phyloP scores from a whole-genome alignment of 2,113 vertebrate species.

The Barnardius zonarius region DNA sequence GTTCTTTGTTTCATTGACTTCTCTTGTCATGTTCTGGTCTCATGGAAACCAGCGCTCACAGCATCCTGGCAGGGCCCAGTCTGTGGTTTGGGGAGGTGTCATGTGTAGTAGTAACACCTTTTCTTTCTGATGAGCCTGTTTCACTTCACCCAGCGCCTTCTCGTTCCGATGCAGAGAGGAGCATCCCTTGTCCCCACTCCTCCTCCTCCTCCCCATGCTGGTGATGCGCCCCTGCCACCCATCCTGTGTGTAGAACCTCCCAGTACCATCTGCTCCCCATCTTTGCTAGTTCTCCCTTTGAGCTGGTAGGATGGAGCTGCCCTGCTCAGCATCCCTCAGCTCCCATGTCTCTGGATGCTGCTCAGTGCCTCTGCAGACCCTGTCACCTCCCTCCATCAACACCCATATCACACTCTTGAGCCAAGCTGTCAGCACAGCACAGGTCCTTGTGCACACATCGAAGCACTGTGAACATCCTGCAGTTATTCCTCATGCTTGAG shows the following conservation, averaged over 20 bases:
- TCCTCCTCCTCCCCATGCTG: not conserved
- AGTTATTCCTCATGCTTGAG: not conserved
- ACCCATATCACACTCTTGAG: accelerated
- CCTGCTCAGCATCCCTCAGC: not conserved
- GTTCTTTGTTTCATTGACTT: not conserved
- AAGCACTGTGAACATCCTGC: too few relatives aligned
- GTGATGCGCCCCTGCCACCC: not conserved
- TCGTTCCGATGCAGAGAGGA: not conserved
- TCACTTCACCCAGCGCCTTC: not conserved
- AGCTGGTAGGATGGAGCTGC: not conserved
- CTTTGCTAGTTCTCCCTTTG: not conserved
- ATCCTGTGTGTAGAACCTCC: not conserved
- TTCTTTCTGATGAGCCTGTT: not conserved
- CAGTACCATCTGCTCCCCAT: not conserved
- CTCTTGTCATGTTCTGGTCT: not conserved
- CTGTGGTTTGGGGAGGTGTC: not conserved
- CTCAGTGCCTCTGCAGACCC: not conserved
- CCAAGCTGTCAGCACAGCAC: not conserved
- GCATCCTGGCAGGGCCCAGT: accelerated
- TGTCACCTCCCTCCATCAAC: not conserved
- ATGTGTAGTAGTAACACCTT: not conserved
- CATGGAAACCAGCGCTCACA: not conserved
- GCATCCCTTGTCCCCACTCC: not conserved
- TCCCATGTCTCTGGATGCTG: not conserved
- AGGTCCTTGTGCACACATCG: not conserved